These are phyloP conservation scores for Caenorhabditis inopinata DNA, from an alignment of 1,140 invertebrate genomes.

Conservation along the genomic window DNA sequence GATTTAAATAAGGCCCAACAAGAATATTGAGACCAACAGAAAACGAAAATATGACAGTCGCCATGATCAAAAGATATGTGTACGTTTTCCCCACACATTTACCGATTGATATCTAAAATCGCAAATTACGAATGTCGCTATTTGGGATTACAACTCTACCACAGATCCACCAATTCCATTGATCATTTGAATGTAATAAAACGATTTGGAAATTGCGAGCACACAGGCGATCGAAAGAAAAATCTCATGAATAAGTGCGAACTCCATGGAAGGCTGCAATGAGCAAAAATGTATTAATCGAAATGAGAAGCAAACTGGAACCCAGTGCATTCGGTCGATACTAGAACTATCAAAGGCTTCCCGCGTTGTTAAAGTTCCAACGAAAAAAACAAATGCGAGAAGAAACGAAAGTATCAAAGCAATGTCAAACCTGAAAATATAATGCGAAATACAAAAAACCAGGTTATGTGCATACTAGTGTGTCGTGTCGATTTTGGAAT, in stretches of 20 bases:
- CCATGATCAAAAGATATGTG: slow-evolving; percentile 54
- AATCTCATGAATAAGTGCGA: slow-evolving; percentile 52
- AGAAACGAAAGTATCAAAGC: neutral
- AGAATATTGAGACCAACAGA: slow-evolving; percentile 53
- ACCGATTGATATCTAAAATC: slow-evolving; percentile 56
- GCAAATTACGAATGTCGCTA: neutral
- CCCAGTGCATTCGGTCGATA: slow-evolving; percentile 19
- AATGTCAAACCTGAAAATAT: slow-evolving; percentile 9
- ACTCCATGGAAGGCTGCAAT: neutral
- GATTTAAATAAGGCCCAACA: slow-evolving; percentile 42
- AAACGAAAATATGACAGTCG: slow-evolving; percentile 49
- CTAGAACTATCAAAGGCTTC: neutral
- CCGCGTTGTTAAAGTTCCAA: neutral
- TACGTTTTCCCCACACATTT: slow-evolving; percentile 50
- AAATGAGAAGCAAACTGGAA: neutral
- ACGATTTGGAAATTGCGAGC: slow-evolving; percentile 43
- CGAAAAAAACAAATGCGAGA: neutral
- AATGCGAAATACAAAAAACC: too few relatives aligned
- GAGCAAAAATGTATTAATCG: neutral
- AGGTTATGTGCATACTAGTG: too few relatives aligned
- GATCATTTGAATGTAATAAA: slow-evolving; percentile 53
- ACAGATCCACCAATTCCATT: slow-evolving; percentile 53
- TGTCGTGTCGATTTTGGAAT: too few relatives aligned
- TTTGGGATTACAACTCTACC: slow-evolving; percentile 33
- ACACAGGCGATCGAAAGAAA: slow-evolving; percentile 48